Evolutionary conservation across 2,888 invertebrate genomes (phyloP).

Genomic region (Celastrina argiolus): DNA sequence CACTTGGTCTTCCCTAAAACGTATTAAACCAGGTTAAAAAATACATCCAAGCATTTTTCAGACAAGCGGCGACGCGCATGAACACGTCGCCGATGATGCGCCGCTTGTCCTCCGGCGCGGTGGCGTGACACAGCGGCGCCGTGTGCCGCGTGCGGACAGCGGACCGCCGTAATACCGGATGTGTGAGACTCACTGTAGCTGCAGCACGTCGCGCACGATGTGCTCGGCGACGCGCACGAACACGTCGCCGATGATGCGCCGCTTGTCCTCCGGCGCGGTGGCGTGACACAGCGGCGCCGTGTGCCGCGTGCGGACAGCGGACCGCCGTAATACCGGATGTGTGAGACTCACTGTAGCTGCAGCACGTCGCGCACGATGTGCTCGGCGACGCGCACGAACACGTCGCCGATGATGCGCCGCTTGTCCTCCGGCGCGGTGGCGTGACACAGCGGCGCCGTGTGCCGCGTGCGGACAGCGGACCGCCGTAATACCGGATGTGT

Average conservation of each 20-base stretch:
- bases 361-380: slow-evolving; percentile 87
- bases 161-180: slow-evolving; percentile 90
- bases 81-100: slow-evolving; percentile 99
- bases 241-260: slow-evolving; percentile 99
- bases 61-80: slow-evolving; percentile 94
- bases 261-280: slow-evolving; percentile 96
- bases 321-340: slow-evolving; percentile 90
- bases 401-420: slow-evolving; percentile 98
- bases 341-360: slow-evolving; percentile 81
- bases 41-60: too few species aligned
- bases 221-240: slow-evolving; percentile 97
- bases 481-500: slow-evolving; percentile 85
- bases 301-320: slow-evolving; percentile 72
- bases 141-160: slow-evolving; percentile 79
- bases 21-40: too few species aligned
- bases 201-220: slow-evolving; percentile 84
- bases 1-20: slow-evolving; percentile 89
- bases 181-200: slow-evolving; percentile 79
- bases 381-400: slow-evolving; percentile 96
- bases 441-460: slow-evolving; percentile 91
- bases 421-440: slow-evolving; percentile 97
- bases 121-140: slow-evolving; percentile 89
- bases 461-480: slow-evolving; percentile 77
- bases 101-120: slow-evolving; percentile 97
- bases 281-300: slow-evolving; percentile 92